These are phyloP conservation scores for Hylia prasina DNA, from an alignment of 2,113 vertebrate species.

Conservation along the genomic window DNA sequence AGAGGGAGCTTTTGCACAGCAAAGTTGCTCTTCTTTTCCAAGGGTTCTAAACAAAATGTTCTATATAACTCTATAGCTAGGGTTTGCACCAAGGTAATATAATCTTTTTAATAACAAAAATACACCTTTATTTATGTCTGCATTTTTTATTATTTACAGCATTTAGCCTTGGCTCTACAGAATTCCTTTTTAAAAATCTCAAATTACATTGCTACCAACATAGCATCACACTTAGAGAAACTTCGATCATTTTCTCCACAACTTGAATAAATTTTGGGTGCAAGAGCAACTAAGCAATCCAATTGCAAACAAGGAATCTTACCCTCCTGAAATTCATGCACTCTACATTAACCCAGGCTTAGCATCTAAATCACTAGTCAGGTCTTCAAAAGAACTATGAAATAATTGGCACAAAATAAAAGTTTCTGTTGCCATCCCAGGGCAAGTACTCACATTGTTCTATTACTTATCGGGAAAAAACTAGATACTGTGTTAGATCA, in stretches of 20 bases:
- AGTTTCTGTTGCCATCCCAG: neutral
- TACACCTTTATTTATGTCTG: neutral
- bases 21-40: neutral
- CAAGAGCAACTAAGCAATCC: neutral
- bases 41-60: neutral
- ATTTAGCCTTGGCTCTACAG: neutral
- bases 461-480: neutral
- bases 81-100: neutral
- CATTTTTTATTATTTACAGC: neutral
- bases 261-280: neutral
- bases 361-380: neutral
- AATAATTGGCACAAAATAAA: neutral
- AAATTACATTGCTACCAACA: neutral
- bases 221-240: neutral
- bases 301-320: neutral
- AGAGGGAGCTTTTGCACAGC: neutral
- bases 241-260: neutral
- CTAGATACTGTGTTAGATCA: neutral
- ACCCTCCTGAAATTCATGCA: neutral
- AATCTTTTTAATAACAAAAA: neutral
- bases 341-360: neutral
- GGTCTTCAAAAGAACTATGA: neutral
- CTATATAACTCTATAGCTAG: neutral
- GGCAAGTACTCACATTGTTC: neutral
- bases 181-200: neutral